Conservation (phyloP, 2,113 vertebrate species). For the Sinocyclocheilus anophthalmus region DNA sequence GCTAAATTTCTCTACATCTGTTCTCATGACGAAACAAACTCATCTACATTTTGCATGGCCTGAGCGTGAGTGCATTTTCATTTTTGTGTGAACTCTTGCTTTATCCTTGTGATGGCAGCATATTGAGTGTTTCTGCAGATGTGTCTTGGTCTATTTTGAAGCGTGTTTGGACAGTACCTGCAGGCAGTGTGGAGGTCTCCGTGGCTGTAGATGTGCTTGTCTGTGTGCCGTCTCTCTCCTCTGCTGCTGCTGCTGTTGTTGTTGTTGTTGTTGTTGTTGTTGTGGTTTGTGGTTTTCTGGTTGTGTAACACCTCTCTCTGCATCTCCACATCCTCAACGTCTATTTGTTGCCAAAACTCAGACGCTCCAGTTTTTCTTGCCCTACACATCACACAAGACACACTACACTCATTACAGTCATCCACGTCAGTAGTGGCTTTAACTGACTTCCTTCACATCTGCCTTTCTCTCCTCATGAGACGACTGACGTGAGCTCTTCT, state of each 20-base stretch:
- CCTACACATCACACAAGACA: constrained; percentile 67
- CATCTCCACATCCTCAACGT: constrained; percentile 73
- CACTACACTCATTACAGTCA: background rate
- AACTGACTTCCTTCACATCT: background rate
- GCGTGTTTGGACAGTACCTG: constrained; percentile 5
- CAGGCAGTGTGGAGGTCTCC: background rate
- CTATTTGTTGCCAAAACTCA: constrained; percentile 79
- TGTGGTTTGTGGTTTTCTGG: constrained; percentile 82
- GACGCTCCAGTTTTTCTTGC: constrained; percentile 52
- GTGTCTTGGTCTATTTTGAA: background rate
- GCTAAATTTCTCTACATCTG: background rate
- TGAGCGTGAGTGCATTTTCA: background rate
- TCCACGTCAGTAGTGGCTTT: background rate
- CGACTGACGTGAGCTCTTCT: background rate
- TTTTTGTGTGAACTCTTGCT: too few species aligned
- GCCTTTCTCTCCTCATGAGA: background rate
- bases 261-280: constrained; percentile 77
- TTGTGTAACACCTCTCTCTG: constrained; percentile 72
- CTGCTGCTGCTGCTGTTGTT: too few species aligned
- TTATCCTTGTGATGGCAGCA: background rate
- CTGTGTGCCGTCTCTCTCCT: constrained; percentile 1
- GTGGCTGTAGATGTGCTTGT: background rate
- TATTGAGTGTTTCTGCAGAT: background rate
- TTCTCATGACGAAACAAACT: background rate
- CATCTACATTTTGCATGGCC: too few species aligned